phyloP scores from a whole-genome alignment of 2,888 invertebrate genomes.

The Eristalis tenax region DNA sequence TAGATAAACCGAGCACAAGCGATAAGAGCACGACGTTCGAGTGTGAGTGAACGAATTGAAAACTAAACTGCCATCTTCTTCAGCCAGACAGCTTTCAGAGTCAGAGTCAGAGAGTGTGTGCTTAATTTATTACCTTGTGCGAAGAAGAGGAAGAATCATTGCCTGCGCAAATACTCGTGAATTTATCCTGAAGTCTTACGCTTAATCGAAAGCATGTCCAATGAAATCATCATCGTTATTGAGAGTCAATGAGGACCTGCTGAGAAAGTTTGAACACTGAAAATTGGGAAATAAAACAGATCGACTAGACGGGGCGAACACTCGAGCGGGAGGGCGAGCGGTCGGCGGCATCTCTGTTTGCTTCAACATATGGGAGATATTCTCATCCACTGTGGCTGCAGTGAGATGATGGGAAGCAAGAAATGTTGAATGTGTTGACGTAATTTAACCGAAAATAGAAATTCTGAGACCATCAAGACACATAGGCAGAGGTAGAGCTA shows the following conservation, averaged over 20 bases:
- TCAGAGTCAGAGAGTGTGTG: background rate
- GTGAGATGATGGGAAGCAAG: background rate
- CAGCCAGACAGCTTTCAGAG: background rate
- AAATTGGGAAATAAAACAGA: slow-evolving; percentile 43
- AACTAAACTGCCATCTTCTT: background rate
- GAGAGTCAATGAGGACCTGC: slow-evolving; percentile 13
- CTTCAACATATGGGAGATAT: slow-evolving; percentile 42
- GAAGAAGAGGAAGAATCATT: background rate
- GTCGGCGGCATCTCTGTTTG: slow-evolving; percentile 9
- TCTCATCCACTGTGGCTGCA: slow-evolving; percentile 33
- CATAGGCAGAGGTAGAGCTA: slow-evolving; percentile 31
- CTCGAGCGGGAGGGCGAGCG: too few relatives aligned
- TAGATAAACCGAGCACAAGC: background rate
- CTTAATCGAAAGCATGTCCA: slow-evolving; percentile 44
- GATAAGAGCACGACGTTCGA: background rate
- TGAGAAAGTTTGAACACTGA: slow-evolving; percentile 12
- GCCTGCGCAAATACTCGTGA: background rate
- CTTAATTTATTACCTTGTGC: slow-evolving; percentile 26
- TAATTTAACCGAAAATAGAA: slow-evolving; percentile 70
- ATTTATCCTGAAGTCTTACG: background rate
- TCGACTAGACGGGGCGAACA: background rate
- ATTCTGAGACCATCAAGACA: slow-evolving; percentile 63
- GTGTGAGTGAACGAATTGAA: background rate
- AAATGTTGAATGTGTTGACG: slow-evolving; percentile 56
- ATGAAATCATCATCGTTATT: slow-evolving; percentile 63